Conservation (phyloP, 2,888 invertebrate genomes). For the Buathra laborator region DNA sequence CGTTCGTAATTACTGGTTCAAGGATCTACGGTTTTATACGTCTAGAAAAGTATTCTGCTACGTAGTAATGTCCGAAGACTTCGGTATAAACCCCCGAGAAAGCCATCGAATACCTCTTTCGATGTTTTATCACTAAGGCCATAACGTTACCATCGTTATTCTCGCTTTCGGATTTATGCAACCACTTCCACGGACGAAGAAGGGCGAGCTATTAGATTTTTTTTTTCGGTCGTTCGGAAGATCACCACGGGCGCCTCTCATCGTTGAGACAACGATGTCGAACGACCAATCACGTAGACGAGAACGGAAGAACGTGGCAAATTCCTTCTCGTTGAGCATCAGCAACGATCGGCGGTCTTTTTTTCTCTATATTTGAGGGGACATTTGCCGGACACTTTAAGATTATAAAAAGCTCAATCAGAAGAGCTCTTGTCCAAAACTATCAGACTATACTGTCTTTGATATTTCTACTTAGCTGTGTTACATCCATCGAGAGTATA, state of each 20-base stretch:
- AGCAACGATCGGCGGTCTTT: constrained; percentile 5
- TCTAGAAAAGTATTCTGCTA: constrained; percentile 52
- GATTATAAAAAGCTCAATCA: constrained; percentile 29
- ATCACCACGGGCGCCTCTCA: constrained; percentile 8
- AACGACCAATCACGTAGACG: constrained; percentile 38
- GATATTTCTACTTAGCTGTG: constrained; percentile 10
- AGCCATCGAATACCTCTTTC: constrained; percentile 60
- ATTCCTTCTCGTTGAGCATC: constrained; percentile 37
- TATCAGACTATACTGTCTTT: not conserved
- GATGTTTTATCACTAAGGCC: constrained; percentile 66
- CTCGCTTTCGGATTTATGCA: constrained; percentile 63
- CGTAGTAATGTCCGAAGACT: not conserved
- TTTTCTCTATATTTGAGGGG: constrained; percentile 21
- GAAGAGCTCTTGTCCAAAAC: not conserved
- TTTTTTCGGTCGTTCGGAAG: constrained; percentile 29
- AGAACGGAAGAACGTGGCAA: not conserved
- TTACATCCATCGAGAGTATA: not conserved
- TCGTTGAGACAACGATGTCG: constrained; percentile 38
- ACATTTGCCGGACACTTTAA: constrained; percentile 8
- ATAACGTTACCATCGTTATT: constrained; percentile 65
- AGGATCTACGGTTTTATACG: constrained; percentile 54
- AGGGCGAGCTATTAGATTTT: constrained; percentile 48
- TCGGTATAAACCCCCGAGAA: not conserved
- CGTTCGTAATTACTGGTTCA: constrained; percentile 42
- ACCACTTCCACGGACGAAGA: constrained; percentile 51